Evolutionary conservation across 2,113 vertebrate species (phyloP).

Genomic region (Anoura caudifer): DNA sequence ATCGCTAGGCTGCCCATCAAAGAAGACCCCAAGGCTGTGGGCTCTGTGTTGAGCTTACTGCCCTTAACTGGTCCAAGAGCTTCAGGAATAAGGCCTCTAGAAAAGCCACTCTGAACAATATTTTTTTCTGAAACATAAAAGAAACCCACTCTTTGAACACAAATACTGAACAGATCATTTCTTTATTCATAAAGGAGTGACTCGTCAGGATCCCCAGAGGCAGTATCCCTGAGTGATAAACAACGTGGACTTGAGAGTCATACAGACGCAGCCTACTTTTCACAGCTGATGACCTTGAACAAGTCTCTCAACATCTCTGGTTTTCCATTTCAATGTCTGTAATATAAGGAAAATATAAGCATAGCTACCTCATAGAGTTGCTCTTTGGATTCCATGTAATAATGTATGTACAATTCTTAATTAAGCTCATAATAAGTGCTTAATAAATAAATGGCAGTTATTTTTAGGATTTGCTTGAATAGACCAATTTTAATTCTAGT

Average conservation of each 20-base stretch:
- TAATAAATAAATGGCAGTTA: not conserved
- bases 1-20: not conserved
- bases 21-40: not conserved
- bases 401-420: not conserved
- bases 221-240: not conserved
- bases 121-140: constrained; percentile 17
- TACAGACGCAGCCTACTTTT: not conserved
- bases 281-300: not conserved
- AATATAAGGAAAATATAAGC: not conserved
- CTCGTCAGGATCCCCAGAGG: not conserved
- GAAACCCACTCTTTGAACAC: not conserved
- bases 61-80: not conserved
- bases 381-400: not conserved
- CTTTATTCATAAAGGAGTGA: not conserved
- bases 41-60: not conserved
- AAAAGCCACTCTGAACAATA: not conserved
- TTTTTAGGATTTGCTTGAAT: constrained; percentile 17
- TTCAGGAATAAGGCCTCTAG: not conserved
- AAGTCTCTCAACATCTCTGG: not conserved
- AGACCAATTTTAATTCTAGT: not conserved
- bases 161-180: not conserved
- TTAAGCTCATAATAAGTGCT: not conserved
- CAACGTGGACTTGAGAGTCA: not conserved
- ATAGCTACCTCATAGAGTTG: not conserved
- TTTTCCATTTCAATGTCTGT: not conserved